Base-by-base conservation (phyloP, 2,888 invertebrate genomes). In the Tholera decimalis region DNA sequence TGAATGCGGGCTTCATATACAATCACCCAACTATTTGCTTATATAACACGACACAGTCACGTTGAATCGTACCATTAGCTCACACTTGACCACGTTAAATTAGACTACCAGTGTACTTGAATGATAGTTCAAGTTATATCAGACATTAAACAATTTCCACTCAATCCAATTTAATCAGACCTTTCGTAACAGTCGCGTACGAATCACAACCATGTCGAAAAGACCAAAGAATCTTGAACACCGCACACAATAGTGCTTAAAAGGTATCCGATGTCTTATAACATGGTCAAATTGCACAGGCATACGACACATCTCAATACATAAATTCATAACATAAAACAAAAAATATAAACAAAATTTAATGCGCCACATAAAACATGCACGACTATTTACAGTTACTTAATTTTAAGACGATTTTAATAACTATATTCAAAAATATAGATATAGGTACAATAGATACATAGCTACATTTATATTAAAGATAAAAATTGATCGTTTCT, bases 21-120 rank as follows among this genome's bases (percentile, higher is more conserved):
- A 95, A 92, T 91, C 91, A 94, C 95, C 95, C 94, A 94, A 91
- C 94, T 95, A 95, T 94, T 92, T 94, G 91, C 93, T 94, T 95
- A 95, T 89, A 90, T 91, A 94, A 93, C 93, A 94, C 92, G 93
- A 95, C 93, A 94, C 92, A 93, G 93, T 94, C 94, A 94, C 92
- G 85, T 89, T 85, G 85, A 85, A 87, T 87, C 91, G 91, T 88
- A 89, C 86, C 76, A 69, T 83, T 77, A 84, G 74, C 86, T 79
- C 72, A 79, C 86, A 83, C 79, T 85, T 83, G 85, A 88, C 91
- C 90, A 89, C 82, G 83, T 81, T 83, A 87, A 73, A 39, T 60
- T 51, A 66, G 63, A 68, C 54, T 60, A 69, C 80, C 74, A 77
- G 73, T 72, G 72, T 73, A 73, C 77, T 63, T 67, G n/a, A 60